Evolutionary conservation across 2,797 vertebrate genomes (phyloP).

Genomic region (Poecilia gillii): DNA sequence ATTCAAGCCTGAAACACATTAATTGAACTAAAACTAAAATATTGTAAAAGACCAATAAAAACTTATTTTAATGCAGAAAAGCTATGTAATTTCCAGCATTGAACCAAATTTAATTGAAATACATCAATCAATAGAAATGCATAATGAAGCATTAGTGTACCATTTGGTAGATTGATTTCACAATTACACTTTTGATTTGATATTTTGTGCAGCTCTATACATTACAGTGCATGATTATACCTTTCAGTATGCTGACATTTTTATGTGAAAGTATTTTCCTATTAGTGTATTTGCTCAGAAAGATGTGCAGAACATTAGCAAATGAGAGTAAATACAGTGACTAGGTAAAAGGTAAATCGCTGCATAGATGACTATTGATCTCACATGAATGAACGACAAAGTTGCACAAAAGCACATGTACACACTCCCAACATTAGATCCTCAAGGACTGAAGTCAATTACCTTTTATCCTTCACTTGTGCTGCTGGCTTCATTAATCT

Average conservation of each 20-base stretch:
- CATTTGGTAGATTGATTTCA: not conserved
- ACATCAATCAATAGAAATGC: not conserved
- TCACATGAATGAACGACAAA: constrained; percentile 32
- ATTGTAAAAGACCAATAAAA: not conserved
- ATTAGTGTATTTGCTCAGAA: not conserved
- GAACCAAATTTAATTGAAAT: not conserved
- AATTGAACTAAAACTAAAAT: too few relatives aligned
- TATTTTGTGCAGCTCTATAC: not conserved
- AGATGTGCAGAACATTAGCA: not conserved
- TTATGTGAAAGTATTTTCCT: not conserved
- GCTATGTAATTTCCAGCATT: not conserved
- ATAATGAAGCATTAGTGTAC: not conserved
- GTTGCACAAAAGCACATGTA: constrained; percentile 23
- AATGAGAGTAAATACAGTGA: not conserved
- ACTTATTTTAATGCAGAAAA: not conserved
- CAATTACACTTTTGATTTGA: not conserved
- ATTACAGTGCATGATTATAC: not conserved
- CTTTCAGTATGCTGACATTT: not conserved
- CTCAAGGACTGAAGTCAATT: constrained; percentile 56
- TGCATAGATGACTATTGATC: constrained; percentile 59
- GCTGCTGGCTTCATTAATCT: constrained; percentile 36
- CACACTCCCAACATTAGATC: constrained; percentile 8
- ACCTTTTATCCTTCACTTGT: constrained; percentile 35
- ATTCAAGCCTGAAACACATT: not conserved
- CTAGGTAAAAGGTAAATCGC: constrained; percentile 25